These are phyloP conservation scores for Parnassius mnemosyne DNA, from an alignment of 2,888 invertebrate genomes.

Conservation along the genomic window DNA sequence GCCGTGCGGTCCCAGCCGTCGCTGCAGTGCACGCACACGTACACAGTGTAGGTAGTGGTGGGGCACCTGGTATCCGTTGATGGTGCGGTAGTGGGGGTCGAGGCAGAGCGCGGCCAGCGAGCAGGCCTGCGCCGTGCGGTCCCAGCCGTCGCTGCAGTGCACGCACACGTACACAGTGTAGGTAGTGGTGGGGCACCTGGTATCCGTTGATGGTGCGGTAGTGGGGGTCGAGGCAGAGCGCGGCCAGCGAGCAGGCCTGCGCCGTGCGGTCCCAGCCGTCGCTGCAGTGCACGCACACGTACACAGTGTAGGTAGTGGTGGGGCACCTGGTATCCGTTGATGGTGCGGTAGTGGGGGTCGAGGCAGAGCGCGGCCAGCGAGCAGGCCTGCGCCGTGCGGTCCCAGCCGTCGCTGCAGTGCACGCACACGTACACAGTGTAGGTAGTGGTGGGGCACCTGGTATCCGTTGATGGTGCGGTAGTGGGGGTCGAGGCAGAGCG, in stretches of 20 bases:
- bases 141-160: constrained; percentile 99
- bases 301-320: not conserved
- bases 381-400: constrained; percentile 98
- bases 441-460: constrained; percentile 79
- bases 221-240: constrained; percentile 95
- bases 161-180: constrained; percentile 86
- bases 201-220: constrained; percentile 98
- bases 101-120: constrained; percentile 96
- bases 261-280: constrained; percentile 99
- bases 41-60: not conserved
- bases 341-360: constrained; percentile 97
- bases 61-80: constrained; percentile 93
- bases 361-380: constrained; percentile 96
- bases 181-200: constrained; percentile 79
- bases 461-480: constrained; percentile 98
- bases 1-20: constrained; percentile 99
- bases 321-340: constrained; percentile 93
- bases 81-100: constrained; percentile 97
- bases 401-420: constrained; percentile 99
- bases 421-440: constrained; percentile 86
- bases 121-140: constrained; percentile 98
- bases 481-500: constrained; percentile 95
- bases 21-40: constrained; percentile 98
- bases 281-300: constrained; percentile 98
- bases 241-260: constrained; percentile 98